Percentiles rank a stretch among this genome's conserved stretches.
These are phyloP conservation scores for Uromys caudimaculatus DNA, from an alignment of 2,797 vertebrate species.

Conservation along the genomic window DNA sequence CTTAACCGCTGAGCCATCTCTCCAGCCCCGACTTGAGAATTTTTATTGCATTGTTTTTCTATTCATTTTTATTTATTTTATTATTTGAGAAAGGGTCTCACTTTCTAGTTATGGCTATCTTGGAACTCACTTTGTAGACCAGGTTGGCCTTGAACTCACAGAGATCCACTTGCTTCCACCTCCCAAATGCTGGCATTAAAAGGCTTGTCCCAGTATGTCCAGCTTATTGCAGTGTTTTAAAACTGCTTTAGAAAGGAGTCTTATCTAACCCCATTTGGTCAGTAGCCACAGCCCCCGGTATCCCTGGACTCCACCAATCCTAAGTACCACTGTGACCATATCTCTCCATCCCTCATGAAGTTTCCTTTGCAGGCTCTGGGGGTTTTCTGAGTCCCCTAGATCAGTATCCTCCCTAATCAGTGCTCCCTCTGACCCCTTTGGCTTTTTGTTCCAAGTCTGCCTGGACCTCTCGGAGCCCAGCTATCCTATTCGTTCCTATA, in stretches of 20 bases:
- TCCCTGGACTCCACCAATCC: neutral
- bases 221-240: neutral
- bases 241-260: neutral
- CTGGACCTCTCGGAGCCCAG: neutral
- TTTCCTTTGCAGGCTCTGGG: no score
- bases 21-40: neutral
- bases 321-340: rapidly evolving
- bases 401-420: neutral
- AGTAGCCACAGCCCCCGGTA: neutral
- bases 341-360: neutral
- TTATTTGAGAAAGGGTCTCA: neutral
- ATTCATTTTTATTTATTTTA: neutral
- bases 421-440: neutral
- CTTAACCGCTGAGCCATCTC: no score
- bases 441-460: neutral
- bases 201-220: neutral
- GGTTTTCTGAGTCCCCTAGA: rapidly evolving
- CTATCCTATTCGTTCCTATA: neutral
- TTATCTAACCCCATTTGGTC: neutral
- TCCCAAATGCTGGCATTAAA: neutral
- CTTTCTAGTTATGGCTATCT: no score
- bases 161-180: neutral
- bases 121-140: neutral
- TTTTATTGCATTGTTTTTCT: neutral
- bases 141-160: neutral